phyloP scores from a whole-genome alignment of 1,140 invertebrate genomes.

The Drosophila dunni region DNA sequence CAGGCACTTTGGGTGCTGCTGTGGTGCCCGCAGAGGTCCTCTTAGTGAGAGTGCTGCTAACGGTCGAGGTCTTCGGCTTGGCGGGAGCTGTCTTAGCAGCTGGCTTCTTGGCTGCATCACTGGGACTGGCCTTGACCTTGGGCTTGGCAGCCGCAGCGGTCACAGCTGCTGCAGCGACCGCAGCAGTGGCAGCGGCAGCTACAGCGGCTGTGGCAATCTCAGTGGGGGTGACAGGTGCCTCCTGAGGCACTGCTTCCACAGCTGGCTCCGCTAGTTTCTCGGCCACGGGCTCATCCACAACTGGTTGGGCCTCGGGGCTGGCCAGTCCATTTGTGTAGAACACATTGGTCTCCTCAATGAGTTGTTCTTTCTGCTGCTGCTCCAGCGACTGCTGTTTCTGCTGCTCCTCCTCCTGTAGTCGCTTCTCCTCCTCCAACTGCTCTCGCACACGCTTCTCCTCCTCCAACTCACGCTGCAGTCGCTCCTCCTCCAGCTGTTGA shows the following conservation, averaged over 20 bases:
- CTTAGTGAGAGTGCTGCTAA: constrained; percentile 31
- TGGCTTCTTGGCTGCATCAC: constrained; percentile 53
- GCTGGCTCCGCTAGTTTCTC: constrained; percentile 14
- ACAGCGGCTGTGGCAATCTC: constrained; percentile 26
- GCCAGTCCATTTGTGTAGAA: constrained; percentile 35
- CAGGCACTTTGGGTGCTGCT: constrained; percentile 29
- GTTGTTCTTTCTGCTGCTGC: constrained; percentile 25
- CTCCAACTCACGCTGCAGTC: constrained; percentile 5
- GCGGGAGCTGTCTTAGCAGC: constrained; percentile 32
- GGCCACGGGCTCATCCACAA: constrained; percentile 14
- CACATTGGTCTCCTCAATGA: constrained; percentile 37
- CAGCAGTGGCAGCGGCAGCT: constrained; percentile 32
- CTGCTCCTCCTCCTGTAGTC: not conserved
- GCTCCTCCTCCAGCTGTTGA: constrained; percentile 14
- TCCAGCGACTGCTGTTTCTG: constrained; percentile 1
- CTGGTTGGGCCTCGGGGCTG: constrained; percentile 36
- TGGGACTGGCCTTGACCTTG: constrained; percentile 39
- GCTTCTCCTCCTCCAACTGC: constrained; percentile 1
- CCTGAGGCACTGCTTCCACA: constrained; percentile 10
- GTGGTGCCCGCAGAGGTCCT: constrained; percentile 29
- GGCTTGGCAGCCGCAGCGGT: constrained; percentile 28
- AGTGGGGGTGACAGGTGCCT: constrained; percentile 1
- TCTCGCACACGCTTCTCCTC: constrained; percentile 5
- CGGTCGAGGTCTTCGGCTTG: constrained; percentile 46
- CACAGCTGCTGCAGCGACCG: constrained; percentile 34